phyloP scores from a whole-genome alignment of 2,113 vertebrate species.

The Atrichornis clamosus region DNA sequence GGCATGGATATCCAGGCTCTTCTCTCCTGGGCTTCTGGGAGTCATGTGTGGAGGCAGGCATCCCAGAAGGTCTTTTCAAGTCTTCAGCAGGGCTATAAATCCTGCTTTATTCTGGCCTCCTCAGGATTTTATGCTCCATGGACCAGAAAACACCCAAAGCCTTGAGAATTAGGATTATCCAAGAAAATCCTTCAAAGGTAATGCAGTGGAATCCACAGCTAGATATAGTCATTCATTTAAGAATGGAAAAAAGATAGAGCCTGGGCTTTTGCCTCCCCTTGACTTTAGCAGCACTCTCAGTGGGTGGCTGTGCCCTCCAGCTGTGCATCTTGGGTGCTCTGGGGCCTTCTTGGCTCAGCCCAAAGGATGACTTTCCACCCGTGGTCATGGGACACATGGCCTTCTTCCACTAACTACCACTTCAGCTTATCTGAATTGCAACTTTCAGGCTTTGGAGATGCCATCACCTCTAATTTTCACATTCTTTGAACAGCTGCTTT shows the following conservation, averaged over 20 bases:
- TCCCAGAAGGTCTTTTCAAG: not conserved
- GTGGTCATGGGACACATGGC: rapidly evolving
- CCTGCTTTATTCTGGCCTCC: not conserved
- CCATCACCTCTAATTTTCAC: not conserved
- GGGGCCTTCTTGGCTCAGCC: not conserved
- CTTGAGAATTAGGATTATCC: not conserved
- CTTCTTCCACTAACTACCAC: not conserved
- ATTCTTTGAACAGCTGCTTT: not conserved
- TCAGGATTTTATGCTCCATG: not conserved
- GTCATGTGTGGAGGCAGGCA: not conserved
- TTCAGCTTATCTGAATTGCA: not conserved
- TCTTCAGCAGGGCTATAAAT: not conserved
- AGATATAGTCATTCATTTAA: not conserved
- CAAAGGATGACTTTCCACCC: not conserved
- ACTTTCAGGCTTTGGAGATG: not conserved
- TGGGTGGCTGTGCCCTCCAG: not conserved
- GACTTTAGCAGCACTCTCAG: not conserved
- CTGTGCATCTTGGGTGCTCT: too few relatives aligned
- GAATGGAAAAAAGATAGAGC: not conserved
- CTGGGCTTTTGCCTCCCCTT: not conserved
- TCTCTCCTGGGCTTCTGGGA: not conserved
- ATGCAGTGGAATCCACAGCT: not conserved
- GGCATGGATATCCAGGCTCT: not conserved
- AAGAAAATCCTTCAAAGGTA: not conserved
- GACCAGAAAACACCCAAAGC: not conserved